Evolutionary conservation across 2,888 invertebrate genomes (phyloP).

Genomic region (Villa cingulata): DNA sequence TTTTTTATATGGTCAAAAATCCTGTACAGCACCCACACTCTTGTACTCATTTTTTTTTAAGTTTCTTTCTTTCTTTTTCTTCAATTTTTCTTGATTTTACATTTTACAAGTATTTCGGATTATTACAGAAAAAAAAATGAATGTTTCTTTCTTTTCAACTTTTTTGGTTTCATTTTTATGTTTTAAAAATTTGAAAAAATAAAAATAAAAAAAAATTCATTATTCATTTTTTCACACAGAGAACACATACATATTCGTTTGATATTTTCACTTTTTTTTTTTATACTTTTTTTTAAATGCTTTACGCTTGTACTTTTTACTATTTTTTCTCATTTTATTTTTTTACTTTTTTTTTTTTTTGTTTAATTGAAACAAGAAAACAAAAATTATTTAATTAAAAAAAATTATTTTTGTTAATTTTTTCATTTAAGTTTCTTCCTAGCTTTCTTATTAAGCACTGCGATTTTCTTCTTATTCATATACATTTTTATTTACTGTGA

Average conservation of each 20-base stretch:
- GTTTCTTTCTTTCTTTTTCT: constrained; percentile 10
- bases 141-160: background rate
- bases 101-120: too few species aligned
- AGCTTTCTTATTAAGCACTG: constrained; percentile 20
- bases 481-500: too few species aligned
- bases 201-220: too few species aligned
- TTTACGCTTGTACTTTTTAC: background rate
- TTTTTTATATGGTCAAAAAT: constrained; percentile 22
- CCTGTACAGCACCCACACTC: constrained; percentile 20
- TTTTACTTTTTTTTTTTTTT: constrained; percentile 2
- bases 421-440: constrained; percentile 11
- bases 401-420: background rate
- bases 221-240: constrained; percentile 9
- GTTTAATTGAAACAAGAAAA: background rate
- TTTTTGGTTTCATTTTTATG: too few species aligned
- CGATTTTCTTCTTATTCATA: too few species aligned
- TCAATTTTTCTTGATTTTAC: too few species aligned
- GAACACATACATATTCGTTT: constrained; percentile 15
- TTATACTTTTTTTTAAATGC: constrained; percentile 2
- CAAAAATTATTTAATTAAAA: background rate
- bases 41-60: constrained; percentile 6
- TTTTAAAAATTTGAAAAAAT: too few species aligned
- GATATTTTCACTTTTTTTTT: constrained; percentile 13
- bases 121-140: too few species aligned
- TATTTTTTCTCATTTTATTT: constrained; percentile 1